Evolutionary conservation across 2,888 invertebrate genomes (phyloP), one percentile per base, ranked within the genome.

Genomic region (Apomyelois bistriatella): DNA sequence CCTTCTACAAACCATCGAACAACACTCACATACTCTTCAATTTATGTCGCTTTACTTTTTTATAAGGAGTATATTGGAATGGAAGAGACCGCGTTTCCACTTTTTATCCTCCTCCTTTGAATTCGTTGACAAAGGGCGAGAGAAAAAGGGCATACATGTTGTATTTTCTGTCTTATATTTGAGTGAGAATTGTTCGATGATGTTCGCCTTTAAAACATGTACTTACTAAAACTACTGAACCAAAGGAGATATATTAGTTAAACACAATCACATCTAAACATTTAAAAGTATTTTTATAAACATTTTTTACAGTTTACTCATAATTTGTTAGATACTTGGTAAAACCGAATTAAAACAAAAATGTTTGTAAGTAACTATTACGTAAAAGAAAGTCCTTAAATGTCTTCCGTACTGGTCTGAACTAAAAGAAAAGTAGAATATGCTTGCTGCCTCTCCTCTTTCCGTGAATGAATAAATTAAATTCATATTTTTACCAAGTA

Each of bases 221-320:
- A 86, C 85, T 84, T 3, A n/a, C n/a, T n/a, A 86, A 76, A 72
- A 81, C 88, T 89, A 89, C 87, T 72, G 68, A 81, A 83, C 75
- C 70, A 53, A 80, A 76, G 78, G 73, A 68, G 71, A 70, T 74
- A 63, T 72, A 74, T 71, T 75, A 74, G 79, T 84, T 80, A 84
- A 38, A 85, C 87, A 89, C 87, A 82, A 79, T 82, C 85, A 89
- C 89, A 72, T 84, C 85, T 87, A 89, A 82, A 82, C 83, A 81
- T 68, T 76, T 71, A 76, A 68, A 73, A 65, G 58, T 46, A 65
- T 53, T 40, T 40, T 32, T 48, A 48, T 53, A 70, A 63, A 66
- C 30, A 74, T 62, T 64, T 66, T 64, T 64, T 69, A 66, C 8
- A 15, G 62, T 57, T 58, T 62, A 61, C 58, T 62, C 65, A 58